Conservation (phyloP, 2,113 vertebrate species). For the Alligator sinensis region DNA sequence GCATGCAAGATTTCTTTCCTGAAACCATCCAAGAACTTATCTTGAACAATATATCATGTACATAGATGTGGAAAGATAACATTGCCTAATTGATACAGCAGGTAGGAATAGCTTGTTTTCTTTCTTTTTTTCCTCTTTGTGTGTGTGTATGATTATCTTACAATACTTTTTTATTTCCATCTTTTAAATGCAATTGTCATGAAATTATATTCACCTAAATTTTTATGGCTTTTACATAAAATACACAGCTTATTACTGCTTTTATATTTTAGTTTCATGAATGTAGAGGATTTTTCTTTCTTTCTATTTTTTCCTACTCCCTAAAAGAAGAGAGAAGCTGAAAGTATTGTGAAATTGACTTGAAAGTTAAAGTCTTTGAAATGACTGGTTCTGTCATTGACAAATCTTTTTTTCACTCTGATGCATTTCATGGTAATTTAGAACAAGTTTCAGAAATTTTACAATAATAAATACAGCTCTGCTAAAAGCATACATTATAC, state of each 20-base stretch:
- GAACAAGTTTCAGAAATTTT: constrained; percentile 63
- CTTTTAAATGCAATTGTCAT: background rate
- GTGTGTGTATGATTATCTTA: background rate
- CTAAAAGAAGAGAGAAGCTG: background rate
- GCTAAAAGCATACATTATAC: constrained; percentile 61
- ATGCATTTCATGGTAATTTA: constrained; percentile 53
- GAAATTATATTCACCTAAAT: constrained; percentile 27
- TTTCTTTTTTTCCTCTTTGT: background rate
- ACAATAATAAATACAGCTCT: constrained; percentile 62
- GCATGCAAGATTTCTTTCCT: constrained; percentile 27
- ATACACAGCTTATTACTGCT: constrained; percentile 7
- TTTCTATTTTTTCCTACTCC: background rate
- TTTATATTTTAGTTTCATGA: constrained; percentile 41
- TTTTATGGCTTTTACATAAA: constrained; percentile 19
- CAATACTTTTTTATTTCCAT: background rate
- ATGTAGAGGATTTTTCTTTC: background rate
- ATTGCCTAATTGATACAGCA: constrained; percentile 23
- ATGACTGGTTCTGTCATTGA: constrained; percentile 63
- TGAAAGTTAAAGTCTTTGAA: constrained; percentile 63
- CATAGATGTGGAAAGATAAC: background rate
- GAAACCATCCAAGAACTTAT: constrained; percentile 37
- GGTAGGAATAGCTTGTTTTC: background rate
- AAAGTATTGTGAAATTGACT: constrained; percentile 53
- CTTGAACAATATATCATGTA: background rate
- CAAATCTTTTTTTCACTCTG: constrained; percentile 45